Base-by-base conservation (phyloP, 92 coral and sea anemone species). In the Metridium senile region DNA sequence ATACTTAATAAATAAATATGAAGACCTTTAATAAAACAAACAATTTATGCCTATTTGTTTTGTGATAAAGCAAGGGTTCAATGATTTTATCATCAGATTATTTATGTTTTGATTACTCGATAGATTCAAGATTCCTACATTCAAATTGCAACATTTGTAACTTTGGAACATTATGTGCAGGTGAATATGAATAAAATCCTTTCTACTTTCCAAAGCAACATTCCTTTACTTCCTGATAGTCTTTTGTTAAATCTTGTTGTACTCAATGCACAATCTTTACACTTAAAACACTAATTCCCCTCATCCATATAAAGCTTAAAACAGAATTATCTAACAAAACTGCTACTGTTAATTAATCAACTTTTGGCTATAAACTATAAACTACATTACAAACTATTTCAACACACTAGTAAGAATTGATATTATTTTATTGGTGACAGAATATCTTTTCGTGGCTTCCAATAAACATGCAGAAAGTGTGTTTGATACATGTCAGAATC, bases 161-260 rank as follows among this genome's bases (percentile, higher is more conserved):
- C 6, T 39, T 39, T 39, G 49, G 13, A 39, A 39, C 49, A 39
- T 6, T 39, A 4, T 39, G n/a, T 4, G 49, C 49, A 4, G 49
- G 49, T 39, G 13, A 13, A 4, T 39, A 39, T 39, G 6, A 39
- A 6, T 4, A 4, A 39, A 39, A 39, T 39, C 49, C 6, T 39
- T 39, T 39, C 49, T 13, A 39, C 13, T 6, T 39, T 39, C 6
- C 49, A 39, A 39, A n/a, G 65, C 1, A 21, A 26, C 65, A 59
- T 59, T 59, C 65, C 65, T 6, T 8, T 59, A 59, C 65, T 59
- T 59, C 65, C 65, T 59, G 65, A 59, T 26, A 26, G 7, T 20
- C 13, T 59, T 19, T 59, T 59, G 61, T 54, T 54, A 39, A 13
- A 39, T 39, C 49, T 39, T 54, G 61, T 17, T 54, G 3, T 54